phyloP scores from a whole-genome alignment of 1,140 invertebrate species.

The Drosophila simulans region DNA sequence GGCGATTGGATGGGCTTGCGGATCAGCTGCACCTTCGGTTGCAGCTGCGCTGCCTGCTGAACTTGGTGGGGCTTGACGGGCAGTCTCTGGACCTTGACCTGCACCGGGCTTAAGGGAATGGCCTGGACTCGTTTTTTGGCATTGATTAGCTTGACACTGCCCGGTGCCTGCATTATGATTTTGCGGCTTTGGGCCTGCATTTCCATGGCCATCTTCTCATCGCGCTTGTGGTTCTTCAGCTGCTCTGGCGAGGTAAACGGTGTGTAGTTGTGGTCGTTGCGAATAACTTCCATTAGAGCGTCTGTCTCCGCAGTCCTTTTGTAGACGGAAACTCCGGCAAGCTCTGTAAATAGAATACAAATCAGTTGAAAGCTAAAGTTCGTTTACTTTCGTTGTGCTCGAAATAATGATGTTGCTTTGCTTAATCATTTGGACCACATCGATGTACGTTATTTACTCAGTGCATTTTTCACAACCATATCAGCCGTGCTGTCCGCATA shows the following conservation, averaged over 20 bases:
- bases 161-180: slow-evolving; percentile 53
- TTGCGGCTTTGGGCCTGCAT: slow-evolving; percentile 58
- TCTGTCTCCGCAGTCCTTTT: slow-evolving; percentile 72
- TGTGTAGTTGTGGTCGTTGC: slow-evolving; percentile 89
- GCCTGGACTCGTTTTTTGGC: slow-evolving; percentile 53
- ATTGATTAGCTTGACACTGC: slow-evolving; percentile 56
- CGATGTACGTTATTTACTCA: slow-evolving; percentile 60
- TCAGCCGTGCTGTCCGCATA: slow-evolving; percentile 73
- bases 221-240: slow-evolving; percentile 71
- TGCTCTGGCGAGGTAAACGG: slow-evolving; percentile 86
- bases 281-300: slow-evolving; percentile 84
- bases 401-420: background rate
- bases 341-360: slow-evolving; percentile 70
- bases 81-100: slow-evolving; percentile 31
- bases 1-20: slow-evolving; percentile 17
- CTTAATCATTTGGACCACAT: background rate
- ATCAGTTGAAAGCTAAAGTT: background rate
- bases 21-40: slow-evolving; percentile 21
- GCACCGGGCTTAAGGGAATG: slow-evolving; percentile 30
- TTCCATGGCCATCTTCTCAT: slow-evolving; percentile 62
- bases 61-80: slow-evolving; percentile 11
- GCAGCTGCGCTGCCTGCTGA: slow-evolving; percentile 5
- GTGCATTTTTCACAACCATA: slow-evolving; percentile 76
- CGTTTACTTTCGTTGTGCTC: background rate
- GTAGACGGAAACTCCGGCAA: slow-evolving; percentile 68